phyloP scores from a whole-genome alignment of 2,888 invertebrate species.

The Ophioninae sp. region DNA sequence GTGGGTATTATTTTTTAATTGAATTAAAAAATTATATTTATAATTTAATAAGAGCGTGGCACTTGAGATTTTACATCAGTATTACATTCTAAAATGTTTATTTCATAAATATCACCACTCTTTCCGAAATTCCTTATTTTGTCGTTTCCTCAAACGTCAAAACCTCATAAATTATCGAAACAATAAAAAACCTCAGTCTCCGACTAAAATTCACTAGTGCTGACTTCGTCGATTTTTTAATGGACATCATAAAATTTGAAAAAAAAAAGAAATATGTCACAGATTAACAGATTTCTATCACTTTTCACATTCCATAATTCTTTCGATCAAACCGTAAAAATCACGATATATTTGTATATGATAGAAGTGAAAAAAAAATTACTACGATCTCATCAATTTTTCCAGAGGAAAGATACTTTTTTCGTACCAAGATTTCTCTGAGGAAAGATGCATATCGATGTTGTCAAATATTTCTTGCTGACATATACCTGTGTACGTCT shows the following conservation, averaged over 20 bases:
- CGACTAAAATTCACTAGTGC: too few relatives aligned
- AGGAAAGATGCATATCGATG: neutral
- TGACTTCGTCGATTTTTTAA: too few relatives aligned
- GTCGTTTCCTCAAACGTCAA: too few relatives aligned
- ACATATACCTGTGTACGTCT: conserved; percentile 38
- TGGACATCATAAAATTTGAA: neutral
- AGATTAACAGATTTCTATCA: neutral
- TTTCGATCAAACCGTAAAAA: neutral
- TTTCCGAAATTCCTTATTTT: too few relatives aligned
- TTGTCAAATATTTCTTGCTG: conserved; percentile 32
- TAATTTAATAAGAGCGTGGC: too few relatives aligned
- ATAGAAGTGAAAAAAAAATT: neutral
- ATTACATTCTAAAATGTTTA: too few relatives aligned
- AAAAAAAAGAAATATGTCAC: neutral
- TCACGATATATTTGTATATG: neutral
- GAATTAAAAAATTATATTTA: too few relatives aligned
- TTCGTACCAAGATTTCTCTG: neutral
- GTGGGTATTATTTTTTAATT: too few relatives aligned
- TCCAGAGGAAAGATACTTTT: neutral
- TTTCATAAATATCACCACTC: too few relatives aligned
- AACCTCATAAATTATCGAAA: too few relatives aligned
- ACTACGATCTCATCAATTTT: neutral
- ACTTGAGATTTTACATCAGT: too few relatives aligned
- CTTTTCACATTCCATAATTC: neutral
- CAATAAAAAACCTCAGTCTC: too few relatives aligned